Percentiles rank a stretch among this genome's conserved stretches.
These are phyloP conservation scores for Erebia palarica DNA, from an alignment of 2,888 invertebrate genomes.

Conservation along the genomic window DNA sequence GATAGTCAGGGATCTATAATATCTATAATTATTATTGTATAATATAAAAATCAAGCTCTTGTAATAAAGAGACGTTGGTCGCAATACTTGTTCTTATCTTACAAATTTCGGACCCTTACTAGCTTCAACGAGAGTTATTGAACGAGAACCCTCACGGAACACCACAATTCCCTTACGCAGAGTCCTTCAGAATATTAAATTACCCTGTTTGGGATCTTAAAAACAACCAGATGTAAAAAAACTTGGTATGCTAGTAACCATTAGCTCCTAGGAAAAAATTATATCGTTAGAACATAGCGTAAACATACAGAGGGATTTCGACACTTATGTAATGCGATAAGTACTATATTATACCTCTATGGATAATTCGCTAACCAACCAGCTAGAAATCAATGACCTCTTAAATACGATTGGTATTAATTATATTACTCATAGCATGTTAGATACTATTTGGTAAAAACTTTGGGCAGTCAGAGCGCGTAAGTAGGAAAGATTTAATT, in stretches of 20 bases:
- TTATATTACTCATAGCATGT: too few relatives aligned
- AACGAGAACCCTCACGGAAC: constrained; percentile 1
- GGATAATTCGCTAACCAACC: too few relatives aligned
- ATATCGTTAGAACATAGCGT: too few relatives aligned
- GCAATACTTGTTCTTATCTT: background rate
- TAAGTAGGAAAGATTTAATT: too few relatives aligned
- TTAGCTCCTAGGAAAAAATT: too few relatives aligned
- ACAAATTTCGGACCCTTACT: background rate
- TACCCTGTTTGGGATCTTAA: background rate
- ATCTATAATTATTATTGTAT: background rate
- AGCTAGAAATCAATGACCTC: too few relatives aligned
- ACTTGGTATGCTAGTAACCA: background rate
- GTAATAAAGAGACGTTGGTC: background rate
- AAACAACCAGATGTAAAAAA: background rate
- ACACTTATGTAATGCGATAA: too few relatives aligned
- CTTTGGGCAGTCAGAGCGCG: too few relatives aligned
- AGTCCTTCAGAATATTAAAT: constrained; percentile 7
- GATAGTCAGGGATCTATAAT: background rate
- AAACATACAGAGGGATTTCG: too few relatives aligned
- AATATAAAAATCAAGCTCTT: background rate
- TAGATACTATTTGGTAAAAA: too few relatives aligned
- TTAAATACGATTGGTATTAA: too few relatives aligned
- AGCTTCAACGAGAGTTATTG: constrained; percentile 5
- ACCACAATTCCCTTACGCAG: background rate
- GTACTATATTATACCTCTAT: too few relatives aligned